Base-by-base conservation (phyloP, 2,797 vertebrate genomes). In the Mionectes olivaceus region DNA sequence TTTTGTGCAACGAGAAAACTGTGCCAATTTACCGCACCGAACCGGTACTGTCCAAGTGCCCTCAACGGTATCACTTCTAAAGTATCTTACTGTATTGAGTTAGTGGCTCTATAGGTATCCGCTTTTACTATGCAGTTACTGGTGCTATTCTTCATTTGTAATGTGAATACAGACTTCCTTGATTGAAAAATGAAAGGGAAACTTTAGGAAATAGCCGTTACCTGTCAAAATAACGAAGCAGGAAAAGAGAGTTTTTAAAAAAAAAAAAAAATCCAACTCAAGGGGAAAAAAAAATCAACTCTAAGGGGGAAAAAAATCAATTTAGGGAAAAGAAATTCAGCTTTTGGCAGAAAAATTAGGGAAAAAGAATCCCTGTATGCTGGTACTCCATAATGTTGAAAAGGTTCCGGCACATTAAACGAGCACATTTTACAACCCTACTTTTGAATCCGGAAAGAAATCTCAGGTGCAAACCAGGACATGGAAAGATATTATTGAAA, bases 91-190 rank as follows among this genome's bases (percentile, higher is more conserved):
- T 99, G 98, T 98, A 98, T 93, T 96, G 98, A 98, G 94, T 98
- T 98, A 98, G 98, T 97, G 96, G 98, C 98, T 98, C 97, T 98
- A 97, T 98, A 98, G 97, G 97, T 98, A 98, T 98, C 98, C 97
- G 97, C 98, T 97, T 98, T 97, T 98, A 98, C 96, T 98, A 98
- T 97, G 98, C 98, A 98, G 98, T 98, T 98, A 98, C 97, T 99
- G 99, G 99, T 99, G 99, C 99, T 99, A 99, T 98, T 96, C 98
- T 97, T 96, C 68, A 88, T 96, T 98, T 98, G 97, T 99, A 99
- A 99, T 99, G 99, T 99, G 99, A 99, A 99, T 98, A 98, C 97
- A 97, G 97, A 98, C 98, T 98, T 98, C 98, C 98, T 98, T 97
- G 97, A 96, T 97, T 77, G 32, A 75, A 73, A 80, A 83, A 21